phyloP scores from a whole-genome alignment of 2,888 invertebrate genomes.

The Ganaspis brasiliensis region DNA sequence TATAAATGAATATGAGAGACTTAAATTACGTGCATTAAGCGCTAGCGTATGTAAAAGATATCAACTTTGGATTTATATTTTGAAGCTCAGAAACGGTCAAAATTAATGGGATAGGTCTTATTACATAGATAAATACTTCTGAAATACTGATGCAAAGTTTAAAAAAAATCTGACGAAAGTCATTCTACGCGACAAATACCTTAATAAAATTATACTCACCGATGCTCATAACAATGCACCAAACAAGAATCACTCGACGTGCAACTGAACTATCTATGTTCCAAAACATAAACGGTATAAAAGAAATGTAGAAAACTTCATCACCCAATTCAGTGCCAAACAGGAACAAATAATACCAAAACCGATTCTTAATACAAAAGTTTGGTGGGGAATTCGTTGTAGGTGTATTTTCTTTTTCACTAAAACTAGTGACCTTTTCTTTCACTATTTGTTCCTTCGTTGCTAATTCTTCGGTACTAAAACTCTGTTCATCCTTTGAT shows the following conservation, averaged over 20 bases:
- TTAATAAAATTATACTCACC: slow-evolving; percentile 81
- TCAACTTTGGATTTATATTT: no score
- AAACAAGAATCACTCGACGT: slow-evolving; percentile 90
- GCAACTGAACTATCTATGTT: slow-evolving; percentile 94
- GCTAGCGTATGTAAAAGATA: no score
- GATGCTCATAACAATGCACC: slow-evolving; percentile 92
- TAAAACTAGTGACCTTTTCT: slow-evolving; percentile 49
- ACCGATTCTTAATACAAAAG: slow-evolving; percentile 85
- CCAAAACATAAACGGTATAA: slow-evolving; percentile 97
- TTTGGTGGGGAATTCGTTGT: slow-evolving; percentile 79
- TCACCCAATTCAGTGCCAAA: slow-evolving; percentile 94
- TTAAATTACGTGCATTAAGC: no score
- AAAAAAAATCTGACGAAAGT: no score
- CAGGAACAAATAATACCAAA: slow-evolving; percentile 92
- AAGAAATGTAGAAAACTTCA: slow-evolving; percentile 94
- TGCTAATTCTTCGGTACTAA: slow-evolving; percentile 76
- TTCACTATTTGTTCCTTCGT: slow-evolving; percentile 35
- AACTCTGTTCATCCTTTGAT: slow-evolving; percentile 69
- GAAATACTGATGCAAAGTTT: no score
- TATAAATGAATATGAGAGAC: no score
- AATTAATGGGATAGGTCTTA: no score
- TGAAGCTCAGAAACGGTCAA: no score
- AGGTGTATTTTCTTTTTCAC: slow-evolving; percentile 79
- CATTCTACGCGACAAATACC: no score
- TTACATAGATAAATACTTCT: no score